These are phyloP conservation scores for Tachina fera DNA, from an alignment of 2,888 invertebrate species.

Conservation along the genomic window DNA sequence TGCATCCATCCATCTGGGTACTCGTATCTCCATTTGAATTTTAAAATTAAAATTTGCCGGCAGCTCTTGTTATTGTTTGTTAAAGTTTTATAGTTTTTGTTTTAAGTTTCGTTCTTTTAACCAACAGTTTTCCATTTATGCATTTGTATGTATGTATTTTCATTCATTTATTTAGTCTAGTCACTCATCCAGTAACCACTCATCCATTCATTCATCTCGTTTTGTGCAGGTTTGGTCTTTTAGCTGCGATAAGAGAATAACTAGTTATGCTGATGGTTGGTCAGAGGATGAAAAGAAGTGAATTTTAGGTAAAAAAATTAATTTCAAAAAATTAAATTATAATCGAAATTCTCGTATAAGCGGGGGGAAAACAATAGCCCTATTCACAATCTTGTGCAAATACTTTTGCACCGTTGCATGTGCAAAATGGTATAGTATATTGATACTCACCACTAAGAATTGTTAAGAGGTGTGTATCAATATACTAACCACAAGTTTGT, in stretches of 20 bases:
- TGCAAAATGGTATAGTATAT: too few species aligned
- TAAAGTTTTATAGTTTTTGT: conserved; percentile 18
- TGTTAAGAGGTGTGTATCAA: too few species aligned
- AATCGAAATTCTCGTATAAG: too few species aligned
- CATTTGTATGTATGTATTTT: neutral
- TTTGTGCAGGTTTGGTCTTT: conserved; percentile 36
- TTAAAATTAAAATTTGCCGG: conserved; percentile 21
- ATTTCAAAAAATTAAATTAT: neutral
- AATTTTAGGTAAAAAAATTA: neutral
- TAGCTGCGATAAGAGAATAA: conserved; percentile 1
- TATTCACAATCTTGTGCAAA: too few species aligned
- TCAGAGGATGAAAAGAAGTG: conserved; percentile 32
- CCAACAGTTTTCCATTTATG: conserved; percentile 9
- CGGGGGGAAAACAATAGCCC: too few species aligned
- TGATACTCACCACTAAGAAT: too few species aligned
- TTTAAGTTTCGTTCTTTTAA: conserved; percentile 33
- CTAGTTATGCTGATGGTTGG: neutral
- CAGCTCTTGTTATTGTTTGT: conserved; percentile 20
- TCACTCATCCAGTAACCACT: conserved; percentile 66
- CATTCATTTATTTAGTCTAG: conserved; percentile 58
- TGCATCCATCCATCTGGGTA: conserved; percentile 43
- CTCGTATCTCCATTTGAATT: conserved; percentile 35
- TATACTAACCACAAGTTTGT: too few species aligned
- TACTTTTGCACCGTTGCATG: too few species aligned
- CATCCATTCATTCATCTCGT: conserved; percentile 64